These are phyloP conservation scores for Achroia grisella DNA, from an alignment of 1,140 invertebrate genomes.

Conservation along the genomic window DNA sequence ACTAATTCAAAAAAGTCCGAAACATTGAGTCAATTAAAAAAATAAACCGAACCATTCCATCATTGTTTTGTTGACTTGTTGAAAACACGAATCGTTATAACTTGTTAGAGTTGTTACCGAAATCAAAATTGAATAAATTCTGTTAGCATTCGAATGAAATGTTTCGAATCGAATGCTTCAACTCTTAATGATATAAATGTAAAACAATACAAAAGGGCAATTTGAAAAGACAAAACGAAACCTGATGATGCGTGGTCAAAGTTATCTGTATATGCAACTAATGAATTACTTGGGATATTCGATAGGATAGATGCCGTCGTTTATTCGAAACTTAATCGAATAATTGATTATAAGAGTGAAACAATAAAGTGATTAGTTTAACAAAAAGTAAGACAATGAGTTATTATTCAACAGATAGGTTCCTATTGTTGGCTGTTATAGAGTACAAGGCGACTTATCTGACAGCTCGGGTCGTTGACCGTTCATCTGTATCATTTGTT, in stretches of 20 bases:
- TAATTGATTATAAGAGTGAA: constrained; percentile 66
- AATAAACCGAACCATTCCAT: constrained; percentile 15
- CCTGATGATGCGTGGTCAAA: constrained; percentile 8
- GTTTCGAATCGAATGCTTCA: constrained; percentile 1
- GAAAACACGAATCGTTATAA: constrained; percentile 9
- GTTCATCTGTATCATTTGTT: constrained; percentile 55
- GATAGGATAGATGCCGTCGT: constrained; percentile 45
- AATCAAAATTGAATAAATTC: background rate
- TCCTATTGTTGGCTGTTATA: constrained; percentile 49
- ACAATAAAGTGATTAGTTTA: constrained; percentile 69
- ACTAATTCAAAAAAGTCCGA: constrained; percentile 13
- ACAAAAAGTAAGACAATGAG: constrained; percentile 68
- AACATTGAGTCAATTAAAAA: constrained; percentile 32
- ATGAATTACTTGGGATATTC: constrained; percentile 48
- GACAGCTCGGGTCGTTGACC: constrained; percentile 44
- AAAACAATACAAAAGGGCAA: constrained; percentile 17
- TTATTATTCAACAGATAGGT: constrained; percentile 59
- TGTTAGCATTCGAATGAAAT: constrained; percentile 5
- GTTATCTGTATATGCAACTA: constrained; percentile 23
- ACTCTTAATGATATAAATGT: constrained; percentile 15
- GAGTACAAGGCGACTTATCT: constrained; percentile 35
- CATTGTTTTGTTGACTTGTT: constrained; percentile 16
- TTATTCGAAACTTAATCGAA: constrained; percentile 62
- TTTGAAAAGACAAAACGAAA: constrained; percentile 3
- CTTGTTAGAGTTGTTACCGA: constrained; percentile 6